Base-by-base conservation (phyloP, 2,113 vertebrate genomes). In the Otis tarda region DNA sequence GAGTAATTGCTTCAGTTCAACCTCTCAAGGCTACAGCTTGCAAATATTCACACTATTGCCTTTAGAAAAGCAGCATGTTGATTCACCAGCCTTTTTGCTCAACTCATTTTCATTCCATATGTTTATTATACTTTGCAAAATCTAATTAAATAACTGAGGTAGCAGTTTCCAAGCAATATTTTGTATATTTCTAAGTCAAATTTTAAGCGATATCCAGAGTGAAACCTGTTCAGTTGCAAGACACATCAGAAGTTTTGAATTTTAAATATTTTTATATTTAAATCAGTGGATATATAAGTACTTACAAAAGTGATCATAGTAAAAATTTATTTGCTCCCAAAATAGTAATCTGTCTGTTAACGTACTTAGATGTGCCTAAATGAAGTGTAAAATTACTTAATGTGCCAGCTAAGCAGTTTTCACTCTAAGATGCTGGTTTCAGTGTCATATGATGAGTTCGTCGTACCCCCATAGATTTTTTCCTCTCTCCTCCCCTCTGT, bases 371-470 rank as follows among this genome's bases (percentile, higher is more conserved):
- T 67, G 30, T 55, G 55, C 50, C 67, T 83, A 96, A 94, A 90
- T 93, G 47, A 92, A 76, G 41, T 90, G 56, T 92, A 93, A 88
- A 90, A 92, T 88, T 88, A 33, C 90, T 88, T 89, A 70, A 86
- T 63, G 43, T 88, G 55, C 55, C 77, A 65, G 45, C 28, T 74
- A 77, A 63, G 49, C 59, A 55, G 35, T 83, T 95, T 90, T 83
- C 47, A 30, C 68, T 80, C 27, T 43, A 27, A 73, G 70, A 73
- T 76, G 43, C 39, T 52, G 7, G 19, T 21, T 90, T 88, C 37
- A 15, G 14, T 76, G 41, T 88, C 71, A 18, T 61, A 20, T 41
- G 63, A 61, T 88, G 50, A 86, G 77, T 90, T 93, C 55, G 50
- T 92, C 37, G 9, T 79, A 28, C 49, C 21, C 23, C 67, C 19